Conservation (phyloP, 1,140 invertebrate genomes). For the Lucilia cuprina region DNA sequence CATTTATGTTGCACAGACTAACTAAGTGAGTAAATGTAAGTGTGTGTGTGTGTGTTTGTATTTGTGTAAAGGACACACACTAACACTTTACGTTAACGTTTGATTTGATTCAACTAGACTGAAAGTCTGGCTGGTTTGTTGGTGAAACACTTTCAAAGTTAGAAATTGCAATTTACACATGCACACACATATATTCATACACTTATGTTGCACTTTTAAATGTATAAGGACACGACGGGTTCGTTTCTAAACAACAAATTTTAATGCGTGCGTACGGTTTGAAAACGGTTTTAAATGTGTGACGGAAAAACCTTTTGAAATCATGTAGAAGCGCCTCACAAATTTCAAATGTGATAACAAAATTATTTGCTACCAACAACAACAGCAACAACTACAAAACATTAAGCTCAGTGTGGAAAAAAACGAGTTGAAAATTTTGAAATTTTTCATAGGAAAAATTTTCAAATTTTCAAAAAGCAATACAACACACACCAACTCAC, state of each 20-base stretch:
- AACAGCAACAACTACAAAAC: slow-evolving; percentile 1
- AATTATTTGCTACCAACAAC: slow-evolving; percentile 46
- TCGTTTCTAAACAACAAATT: background rate
- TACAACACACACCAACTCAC: background rate
- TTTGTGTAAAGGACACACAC: too few species aligned
- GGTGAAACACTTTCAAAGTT: too few species aligned
- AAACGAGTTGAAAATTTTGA: slow-evolving; percentile 48
- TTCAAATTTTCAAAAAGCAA: slow-evolving; percentile 53
- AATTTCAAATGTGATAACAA: background rate
- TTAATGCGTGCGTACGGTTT: slow-evolving; percentile 11
- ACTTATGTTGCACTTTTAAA: background rate
- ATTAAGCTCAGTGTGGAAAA: slow-evolving; percentile 36
- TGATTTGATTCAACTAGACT: too few species aligned
- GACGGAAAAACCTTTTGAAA: slow-evolving; percentile 19
- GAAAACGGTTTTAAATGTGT: slow-evolving; percentile 1
- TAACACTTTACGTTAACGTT: too few species aligned
- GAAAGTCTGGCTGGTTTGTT: too few species aligned
- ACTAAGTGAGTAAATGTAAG: too few species aligned
- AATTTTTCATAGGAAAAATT: slow-evolving; percentile 28
- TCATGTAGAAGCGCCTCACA: background rate
- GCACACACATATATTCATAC: background rate
- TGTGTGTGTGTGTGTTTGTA: too few species aligned
- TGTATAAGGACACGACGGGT: background rate
- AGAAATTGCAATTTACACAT: too few species aligned
- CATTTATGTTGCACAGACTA: background rate